A percentile compares a stretch with the other conserved stretches of the same genome.
Conservation (phyloP, 2,888 invertebrate species). For the Palloptera scutellata region DNA sequence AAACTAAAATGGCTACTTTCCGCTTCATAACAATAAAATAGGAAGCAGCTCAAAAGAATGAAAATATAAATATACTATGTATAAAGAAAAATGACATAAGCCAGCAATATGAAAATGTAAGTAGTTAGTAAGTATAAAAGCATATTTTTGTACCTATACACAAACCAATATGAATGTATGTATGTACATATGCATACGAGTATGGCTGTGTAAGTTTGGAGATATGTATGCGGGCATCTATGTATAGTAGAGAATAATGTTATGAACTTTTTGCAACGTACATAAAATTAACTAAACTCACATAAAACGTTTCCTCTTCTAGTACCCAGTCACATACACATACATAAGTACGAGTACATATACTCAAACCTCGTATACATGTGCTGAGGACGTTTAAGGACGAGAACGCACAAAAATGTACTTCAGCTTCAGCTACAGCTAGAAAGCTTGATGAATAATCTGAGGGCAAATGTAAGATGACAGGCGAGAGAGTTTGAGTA, state of each 20-base stretch:
- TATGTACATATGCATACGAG: not conserved
- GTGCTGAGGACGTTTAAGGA: too few relatives aligned
- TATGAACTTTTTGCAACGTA: constrained; percentile 33
- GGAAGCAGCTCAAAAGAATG: not conserved
- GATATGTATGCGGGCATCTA: not conserved
- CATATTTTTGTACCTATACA: not conserved
- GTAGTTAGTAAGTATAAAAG: not conserved
- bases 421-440: too few relatives aligned
- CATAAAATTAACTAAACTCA: constrained; percentile 28
- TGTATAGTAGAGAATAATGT: constrained; percentile 17
- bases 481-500: not conserved
- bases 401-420: too few relatives aligned
- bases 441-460: too few relatives aligned
- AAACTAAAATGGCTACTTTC: constrained; percentile 8
- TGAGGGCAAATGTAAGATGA: not conserved
- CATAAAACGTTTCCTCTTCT: constrained; percentile 22
- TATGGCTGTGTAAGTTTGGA: constrained; percentile 15
- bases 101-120: too few relatives aligned
- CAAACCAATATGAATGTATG: not conserved
- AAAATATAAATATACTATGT: not conserved
- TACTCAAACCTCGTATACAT: not conserved
- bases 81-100: not conserved
- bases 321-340: not conserved
- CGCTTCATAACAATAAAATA: not conserved
- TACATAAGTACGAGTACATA: not conserved